Evolutionary conservation across 2,113 vertebrate species (phyloP).

Genomic region (Hippocampus mohnikei): DNA sequence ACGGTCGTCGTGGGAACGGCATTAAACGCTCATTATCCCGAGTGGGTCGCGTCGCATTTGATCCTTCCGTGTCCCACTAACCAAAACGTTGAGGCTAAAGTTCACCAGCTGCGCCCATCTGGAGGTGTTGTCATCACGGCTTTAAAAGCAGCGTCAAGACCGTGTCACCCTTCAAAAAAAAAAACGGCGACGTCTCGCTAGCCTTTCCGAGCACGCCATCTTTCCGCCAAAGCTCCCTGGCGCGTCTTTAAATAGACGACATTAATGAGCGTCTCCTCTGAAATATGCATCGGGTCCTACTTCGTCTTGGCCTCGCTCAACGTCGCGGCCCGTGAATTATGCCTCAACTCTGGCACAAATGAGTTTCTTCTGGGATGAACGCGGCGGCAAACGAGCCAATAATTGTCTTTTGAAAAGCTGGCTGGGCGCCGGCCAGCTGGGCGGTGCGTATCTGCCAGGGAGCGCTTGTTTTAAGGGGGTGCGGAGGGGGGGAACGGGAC

Average conservation of each 20-base stretch:
- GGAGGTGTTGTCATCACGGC: neutral
- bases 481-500: neutral
- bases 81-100: constrained; percentile 22
- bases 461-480: constrained; percentile 20
- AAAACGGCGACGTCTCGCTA: constrained; percentile 2
- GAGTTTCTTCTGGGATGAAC: constrained; percentile 34
- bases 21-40: constrained; percentile 68
- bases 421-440: constrained; percentile 31
- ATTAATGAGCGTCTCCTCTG: constrained; percentile 45
- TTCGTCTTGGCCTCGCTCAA: constrained; percentile 37
- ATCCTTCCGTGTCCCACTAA: constrained; percentile 53
- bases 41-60: constrained; percentile 48
- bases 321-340: constrained; percentile 38
- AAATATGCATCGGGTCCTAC: constrained; percentile 49
- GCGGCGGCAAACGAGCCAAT: constrained; percentile 32
- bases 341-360: constrained; percentile 40
- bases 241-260: constrained; percentile 52
- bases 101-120: constrained; percentile 2
- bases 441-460: constrained; percentile 26
- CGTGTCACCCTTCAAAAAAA: neutral
- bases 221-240: constrained; percentile 22
- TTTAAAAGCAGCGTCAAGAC: neutral
- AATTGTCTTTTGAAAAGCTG: constrained; percentile 39
- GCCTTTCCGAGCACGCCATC: constrained; percentile 35
- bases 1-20: constrained; percentile 63